phyloP scores from a whole-genome alignment of 1,140 invertebrate species.

The Aphis gossypii region DNA sequence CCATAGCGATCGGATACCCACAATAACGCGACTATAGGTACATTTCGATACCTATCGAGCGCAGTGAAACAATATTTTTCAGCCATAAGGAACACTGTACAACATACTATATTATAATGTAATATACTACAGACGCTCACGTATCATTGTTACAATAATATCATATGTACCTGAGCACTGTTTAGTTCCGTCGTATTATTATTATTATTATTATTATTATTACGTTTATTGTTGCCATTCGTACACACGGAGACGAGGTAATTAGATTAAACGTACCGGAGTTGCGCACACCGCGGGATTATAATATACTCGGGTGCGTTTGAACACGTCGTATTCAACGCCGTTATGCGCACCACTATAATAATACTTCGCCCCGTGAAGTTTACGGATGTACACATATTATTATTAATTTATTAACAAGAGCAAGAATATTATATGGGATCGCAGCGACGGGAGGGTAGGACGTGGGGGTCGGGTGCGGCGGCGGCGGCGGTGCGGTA shows the following conservation, averaged over 20 bases:
- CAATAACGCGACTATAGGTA: background rate
- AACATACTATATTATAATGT: too few relatives aligned
- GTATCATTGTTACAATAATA: too few relatives aligned
- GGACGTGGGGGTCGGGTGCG: too few relatives aligned
- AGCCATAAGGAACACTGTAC: too few relatives aligned
- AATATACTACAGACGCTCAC: too few relatives aligned
- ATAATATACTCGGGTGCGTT: background rate
- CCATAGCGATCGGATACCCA: background rate
- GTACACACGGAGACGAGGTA: background rate
- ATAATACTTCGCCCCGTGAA: background rate
- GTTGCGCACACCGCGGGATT: background rate
- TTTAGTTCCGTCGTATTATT: background rate
- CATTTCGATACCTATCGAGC: too few relatives aligned
- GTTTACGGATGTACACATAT: conserved; percentile 15
- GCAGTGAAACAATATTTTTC: too few relatives aligned
- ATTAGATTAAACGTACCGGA: background rate
- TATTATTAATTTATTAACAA: conserved; percentile 25
- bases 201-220: background rate
- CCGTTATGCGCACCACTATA: background rate
- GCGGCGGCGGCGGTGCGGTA: fast-evolving
- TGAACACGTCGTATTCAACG: background rate
- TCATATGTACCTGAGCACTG: too few relatives aligned
- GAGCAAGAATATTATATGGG: background rate
- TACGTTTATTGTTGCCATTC: background rate
- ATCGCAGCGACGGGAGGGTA: background rate